Evolutionary conservation across 2,888 invertebrate species (phyloP), one percentile per base, ranked within the genome.

Genomic region (Pristionchus exspectatus): DNA sequence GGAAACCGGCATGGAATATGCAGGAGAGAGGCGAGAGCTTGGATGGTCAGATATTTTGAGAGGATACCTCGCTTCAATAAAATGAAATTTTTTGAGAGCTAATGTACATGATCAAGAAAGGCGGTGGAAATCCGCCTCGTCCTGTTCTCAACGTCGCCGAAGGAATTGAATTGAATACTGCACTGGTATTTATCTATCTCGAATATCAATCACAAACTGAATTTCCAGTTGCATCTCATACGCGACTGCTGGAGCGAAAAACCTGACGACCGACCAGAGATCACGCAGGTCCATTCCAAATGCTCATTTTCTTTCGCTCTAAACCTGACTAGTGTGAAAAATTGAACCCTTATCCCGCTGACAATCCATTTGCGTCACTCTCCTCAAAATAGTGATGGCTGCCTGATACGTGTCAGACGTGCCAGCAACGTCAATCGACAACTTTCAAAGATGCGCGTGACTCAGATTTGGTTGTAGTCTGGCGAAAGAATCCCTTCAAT

Each of bases 71-170:
- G n/a, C n/a, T n/a, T n/a, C n/a, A n/a, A n/a, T n/a, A n/a, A n/a
- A n/a, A n/a, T 9, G 44, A 3, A 50, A 7, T 7, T 50, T 18
- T 38, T 83, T 2, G 10, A 89, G 89, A 89, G 54, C 83, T 89
- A 4, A 4, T 89, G 18, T 89, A 89, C 50, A 38, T 89, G 50
- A 89, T 89, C 89, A 89, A 83, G 56, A 77, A 74, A 24, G 89
- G 89, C 38, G 89, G 89, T 14, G 9, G 7, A 18, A 9, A 16
- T 14, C 89, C 89, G 12, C 81, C 83, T 33, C 59, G 89, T 33
- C 89, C 89, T 10, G n/a, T 3, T 38, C 66, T 89, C 0, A 27
- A 18, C 10, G 44, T 66, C 3, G 77, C 89, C 16, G 89, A 89
- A 14, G 89, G 89, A 56, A 83, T 89, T 5, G 89, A 89, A 27